Conservation (phyloP, 2,113 vertebrate species). For the Pachyramphus minor region DNA sequence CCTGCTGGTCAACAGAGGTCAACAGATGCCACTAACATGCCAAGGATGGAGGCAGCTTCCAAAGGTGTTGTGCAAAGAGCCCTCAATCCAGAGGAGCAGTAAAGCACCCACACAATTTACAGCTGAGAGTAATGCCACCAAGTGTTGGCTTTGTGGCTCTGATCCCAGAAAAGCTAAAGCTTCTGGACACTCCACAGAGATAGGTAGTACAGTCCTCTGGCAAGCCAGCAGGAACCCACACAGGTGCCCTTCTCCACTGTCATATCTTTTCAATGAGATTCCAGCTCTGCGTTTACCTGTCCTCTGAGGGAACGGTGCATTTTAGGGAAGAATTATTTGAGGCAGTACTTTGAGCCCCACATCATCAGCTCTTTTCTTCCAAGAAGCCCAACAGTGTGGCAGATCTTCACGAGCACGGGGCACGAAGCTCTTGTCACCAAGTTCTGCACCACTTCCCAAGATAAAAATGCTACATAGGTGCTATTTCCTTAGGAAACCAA, state of each 20-base stretch:
- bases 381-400: not conserved
- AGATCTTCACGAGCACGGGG: not conserved
- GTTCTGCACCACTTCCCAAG: not conserved
- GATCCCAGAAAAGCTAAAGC: not conserved
- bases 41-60: not conserved
- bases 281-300: not conserved
- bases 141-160: not conserved
- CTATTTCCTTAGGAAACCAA: not conserved
- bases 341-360: not conserved
- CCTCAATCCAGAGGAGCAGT: not conserved
- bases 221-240: not conserved
- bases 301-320: fast-evolving
- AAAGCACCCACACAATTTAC: not conserved
- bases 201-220: not conserved
- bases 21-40: not conserved
- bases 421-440: not conserved
- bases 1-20: not conserved
- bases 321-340: not conserved
- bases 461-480: not conserved
- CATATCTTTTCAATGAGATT: not conserved
- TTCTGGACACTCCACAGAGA: not conserved
- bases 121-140: not conserved
- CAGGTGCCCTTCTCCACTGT: not conserved
- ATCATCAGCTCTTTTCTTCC: not conserved
- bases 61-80: not conserved